These are phyloP conservation scores for Oophaga sylvatica DNA, from an alignment of 2,797 vertebrate species.

Conservation along the genomic window DNA sequence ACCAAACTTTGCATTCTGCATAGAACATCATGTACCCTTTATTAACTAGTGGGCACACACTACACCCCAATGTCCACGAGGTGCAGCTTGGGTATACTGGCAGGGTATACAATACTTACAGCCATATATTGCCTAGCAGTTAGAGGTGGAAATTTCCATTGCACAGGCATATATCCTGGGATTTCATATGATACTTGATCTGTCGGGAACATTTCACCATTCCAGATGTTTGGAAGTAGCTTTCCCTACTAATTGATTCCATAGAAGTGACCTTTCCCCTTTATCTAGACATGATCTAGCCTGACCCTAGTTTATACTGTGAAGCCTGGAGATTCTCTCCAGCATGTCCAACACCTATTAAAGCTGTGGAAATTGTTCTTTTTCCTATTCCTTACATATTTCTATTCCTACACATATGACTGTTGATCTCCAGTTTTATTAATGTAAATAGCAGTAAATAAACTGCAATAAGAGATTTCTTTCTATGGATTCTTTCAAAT, in stretches of 20 bases:
- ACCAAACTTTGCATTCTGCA: constrained; percentile 44
- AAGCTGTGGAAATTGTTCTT: background rate
- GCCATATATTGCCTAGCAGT: background rate
- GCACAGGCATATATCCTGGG: constrained; percentile 14
- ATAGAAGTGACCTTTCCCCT: constrained; percentile 45
- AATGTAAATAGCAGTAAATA: background rate
- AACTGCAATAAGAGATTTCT: background rate
- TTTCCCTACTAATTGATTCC: constrained; percentile 57
- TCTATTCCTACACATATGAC: background rate
- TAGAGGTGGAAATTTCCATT: constrained; percentile 50
- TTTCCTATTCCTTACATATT: background rate
- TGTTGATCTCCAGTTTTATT: background rate
- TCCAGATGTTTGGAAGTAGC: constrained; percentile 29
- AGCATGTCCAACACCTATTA: background rate
- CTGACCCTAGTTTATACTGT: constrained; percentile 39
- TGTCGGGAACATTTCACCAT: constrained; percentile 42
- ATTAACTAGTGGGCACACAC: background rate
- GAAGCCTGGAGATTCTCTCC: constrained; percentile 12
- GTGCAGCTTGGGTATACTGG: background rate
- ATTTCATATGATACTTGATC: constrained; percentile 7
- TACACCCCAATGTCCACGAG: constrained; percentile 2
- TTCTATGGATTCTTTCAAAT: background rate
- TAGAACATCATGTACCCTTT: constrained; percentile 32
- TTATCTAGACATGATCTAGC: constrained; percentile 48
- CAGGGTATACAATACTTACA: constrained; percentile 14